Evolutionary conservation across 2,797 vertebrate genomes (phyloP).

Genomic region (Parauchenoglanis ngamensis): DNA sequence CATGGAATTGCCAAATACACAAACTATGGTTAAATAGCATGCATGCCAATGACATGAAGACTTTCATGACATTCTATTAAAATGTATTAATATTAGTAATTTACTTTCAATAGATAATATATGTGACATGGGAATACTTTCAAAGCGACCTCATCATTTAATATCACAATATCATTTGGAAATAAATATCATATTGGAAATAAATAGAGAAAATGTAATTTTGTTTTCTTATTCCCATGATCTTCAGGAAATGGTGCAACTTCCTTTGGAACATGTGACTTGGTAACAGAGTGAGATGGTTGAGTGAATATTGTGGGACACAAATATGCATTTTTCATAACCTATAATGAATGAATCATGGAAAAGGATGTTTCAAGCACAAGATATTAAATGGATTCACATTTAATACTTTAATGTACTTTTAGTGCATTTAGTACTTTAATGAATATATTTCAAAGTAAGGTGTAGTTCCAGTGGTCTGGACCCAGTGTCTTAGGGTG

Average conservation of each 20-base stretch:
- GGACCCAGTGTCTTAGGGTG: background rate
- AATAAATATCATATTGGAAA: background rate
- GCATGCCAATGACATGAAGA: background rate
- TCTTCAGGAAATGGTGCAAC: background rate
- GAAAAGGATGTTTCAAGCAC: background rate
- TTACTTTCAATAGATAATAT: background rate
- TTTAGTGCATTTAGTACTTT: background rate
- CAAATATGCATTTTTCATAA: constrained; percentile 1
- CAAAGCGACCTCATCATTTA: background rate
- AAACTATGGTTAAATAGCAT: background rate
- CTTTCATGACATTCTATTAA: background rate
- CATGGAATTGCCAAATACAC: background rate
- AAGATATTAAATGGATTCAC: background rate
- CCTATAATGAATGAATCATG: background rate
- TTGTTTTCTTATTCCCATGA: background rate
- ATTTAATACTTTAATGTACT: background rate
- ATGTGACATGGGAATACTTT: background rate
- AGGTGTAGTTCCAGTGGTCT: background rate
- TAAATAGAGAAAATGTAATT: too few relatives aligned
- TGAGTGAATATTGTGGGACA: background rate
- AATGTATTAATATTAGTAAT: background rate
- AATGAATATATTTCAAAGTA: background rate
- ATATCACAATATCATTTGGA: background rate
- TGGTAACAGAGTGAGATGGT: background rate
- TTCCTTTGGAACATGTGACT: background rate